Percentiles rank a stretch among this genome's conserved stretches.
These are phyloP conservation scores for Ditula angustiorana DNA, from an alignment of 2,888 invertebrate species.

Conservation along the genomic window DNA sequence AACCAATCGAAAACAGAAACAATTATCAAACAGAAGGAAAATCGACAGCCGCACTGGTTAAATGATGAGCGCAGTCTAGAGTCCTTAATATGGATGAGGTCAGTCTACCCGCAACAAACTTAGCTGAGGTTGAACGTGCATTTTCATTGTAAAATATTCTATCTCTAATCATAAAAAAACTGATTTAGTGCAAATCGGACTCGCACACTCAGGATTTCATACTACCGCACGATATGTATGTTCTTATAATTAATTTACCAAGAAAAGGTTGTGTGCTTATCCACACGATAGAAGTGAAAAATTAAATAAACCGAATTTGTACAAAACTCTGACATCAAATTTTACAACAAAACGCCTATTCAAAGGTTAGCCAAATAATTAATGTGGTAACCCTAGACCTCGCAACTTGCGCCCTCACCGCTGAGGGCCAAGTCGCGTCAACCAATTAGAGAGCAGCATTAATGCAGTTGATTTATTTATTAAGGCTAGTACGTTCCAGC, in stretches of 20 bases:
- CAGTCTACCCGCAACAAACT: background rate
- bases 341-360: too few relatives aligned
- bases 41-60: background rate
- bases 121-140: background rate
- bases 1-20: background rate
- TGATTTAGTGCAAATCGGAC: background rate
- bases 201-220: background rate
- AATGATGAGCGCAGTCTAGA: conserved; percentile 1
- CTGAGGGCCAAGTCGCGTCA: background rate
- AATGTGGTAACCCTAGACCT: background rate
- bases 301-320: too few relatives aligned
- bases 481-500: conserved; percentile 7
- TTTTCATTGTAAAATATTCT: background rate
- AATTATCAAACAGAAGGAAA: background rate
- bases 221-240: background rate
- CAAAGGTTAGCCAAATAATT: too few relatives aligned
- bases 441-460: conserved; percentile 20
- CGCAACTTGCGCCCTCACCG: conserved; percentile 2
- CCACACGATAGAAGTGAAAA: too few relatives aligned
- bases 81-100: conserved; percentile 4
- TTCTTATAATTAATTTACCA: background rate
- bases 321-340: too few relatives aligned
- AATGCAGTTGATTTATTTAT: conserved; percentile 30
- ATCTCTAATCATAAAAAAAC: background rate
- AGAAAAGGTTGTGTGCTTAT: too few relatives aligned